These are phyloP conservation scores for Nemurella pictetii DNA, from an alignment of 2,888 invertebrate genomes.

Conservation along the genomic window DNA sequence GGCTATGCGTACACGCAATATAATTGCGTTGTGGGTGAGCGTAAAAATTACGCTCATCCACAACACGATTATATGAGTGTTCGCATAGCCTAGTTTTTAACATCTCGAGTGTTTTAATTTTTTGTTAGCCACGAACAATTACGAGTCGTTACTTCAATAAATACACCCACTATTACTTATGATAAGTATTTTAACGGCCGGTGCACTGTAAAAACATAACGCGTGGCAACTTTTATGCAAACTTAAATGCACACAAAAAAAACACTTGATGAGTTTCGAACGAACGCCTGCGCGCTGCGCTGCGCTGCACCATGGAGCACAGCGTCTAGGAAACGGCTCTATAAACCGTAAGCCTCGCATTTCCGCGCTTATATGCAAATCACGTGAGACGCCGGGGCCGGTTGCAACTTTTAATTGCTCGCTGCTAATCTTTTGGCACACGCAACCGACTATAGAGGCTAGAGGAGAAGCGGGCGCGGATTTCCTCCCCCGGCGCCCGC, in stretches of 20 bases:
- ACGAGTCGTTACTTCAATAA: no score
- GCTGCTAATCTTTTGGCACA: constrained; percentile 12
- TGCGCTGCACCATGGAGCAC: not conserved
- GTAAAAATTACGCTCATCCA: no score
- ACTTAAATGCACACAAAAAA: not conserved
- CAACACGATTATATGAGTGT: no score
- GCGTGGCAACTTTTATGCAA: no score
- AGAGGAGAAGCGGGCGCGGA: constrained; percentile 11
- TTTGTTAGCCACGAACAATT: no score
- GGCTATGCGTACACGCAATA: no score
- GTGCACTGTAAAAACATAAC: no score
- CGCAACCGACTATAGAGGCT: not conserved
- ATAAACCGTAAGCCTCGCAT: not conserved
- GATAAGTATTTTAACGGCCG: no score
- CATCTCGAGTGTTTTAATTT: no score
- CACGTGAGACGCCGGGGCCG: not conserved
- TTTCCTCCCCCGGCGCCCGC: constrained; percentile 1
- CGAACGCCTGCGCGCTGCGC: not conserved
- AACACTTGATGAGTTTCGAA: not conserved
- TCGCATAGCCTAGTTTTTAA: no score
- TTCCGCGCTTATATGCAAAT: constrained; percentile 25
- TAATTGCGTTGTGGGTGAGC: no score
- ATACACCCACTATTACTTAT: no score
- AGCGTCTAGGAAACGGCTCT: not conserved
- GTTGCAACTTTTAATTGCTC: constrained; percentile 14